Evolutionary conservation across 2,113 vertebrate genomes (phyloP).

Genomic region (Stegastes partitus): DNA sequence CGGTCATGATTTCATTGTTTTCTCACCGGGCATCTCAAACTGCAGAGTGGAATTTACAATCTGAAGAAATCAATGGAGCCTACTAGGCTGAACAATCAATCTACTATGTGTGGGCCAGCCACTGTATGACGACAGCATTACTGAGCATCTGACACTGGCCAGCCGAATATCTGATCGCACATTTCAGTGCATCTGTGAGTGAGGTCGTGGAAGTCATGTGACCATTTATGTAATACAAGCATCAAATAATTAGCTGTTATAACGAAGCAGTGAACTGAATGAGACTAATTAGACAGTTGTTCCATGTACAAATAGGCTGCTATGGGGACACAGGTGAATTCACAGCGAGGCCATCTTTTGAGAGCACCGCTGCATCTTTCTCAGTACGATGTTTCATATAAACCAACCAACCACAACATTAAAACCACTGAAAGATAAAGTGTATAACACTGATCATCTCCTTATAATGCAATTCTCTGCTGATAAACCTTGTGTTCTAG

Average conservation of each 20-base stretch:
- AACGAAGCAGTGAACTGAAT: slow-evolving; percentile 6
- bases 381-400: background rate
- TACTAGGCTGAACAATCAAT: slow-evolving; percentile 47
- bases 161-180: slow-evolving; percentile 4
- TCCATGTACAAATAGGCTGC: background rate
- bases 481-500: too few relatives aligned
- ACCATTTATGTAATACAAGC: background rate
- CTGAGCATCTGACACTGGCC: background rate
- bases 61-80: slow-evolving; percentile 24
- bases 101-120: slow-evolving; percentile 20
- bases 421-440: too few relatives aligned
- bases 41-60: slow-evolving; percentile 29
- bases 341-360: background rate
- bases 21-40: slow-evolving; percentile 2
- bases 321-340: background rate
- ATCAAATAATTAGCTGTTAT: background rate
- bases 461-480: too few relatives aligned
- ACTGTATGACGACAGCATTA: background rate
- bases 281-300: background rate
- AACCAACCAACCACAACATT: too few relatives aligned
- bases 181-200: background rate
- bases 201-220: background rate
- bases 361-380: background rate
- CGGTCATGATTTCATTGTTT: background rate
- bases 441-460: too few relatives aligned